Conservation (phyloP, 1,140 invertebrate genomes). For the Rhagoletis pomonella region DNA sequence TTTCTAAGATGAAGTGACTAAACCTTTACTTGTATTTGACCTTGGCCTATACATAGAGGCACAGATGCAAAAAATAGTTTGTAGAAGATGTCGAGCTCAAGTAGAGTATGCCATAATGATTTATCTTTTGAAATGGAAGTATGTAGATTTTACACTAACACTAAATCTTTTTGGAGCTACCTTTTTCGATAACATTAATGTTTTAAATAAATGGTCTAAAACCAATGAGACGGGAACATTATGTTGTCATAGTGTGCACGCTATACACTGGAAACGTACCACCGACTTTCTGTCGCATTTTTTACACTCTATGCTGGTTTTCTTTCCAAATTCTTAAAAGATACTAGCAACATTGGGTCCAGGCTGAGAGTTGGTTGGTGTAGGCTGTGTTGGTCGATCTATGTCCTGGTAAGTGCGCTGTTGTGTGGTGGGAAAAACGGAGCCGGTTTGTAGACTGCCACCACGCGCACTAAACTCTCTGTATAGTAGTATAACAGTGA, state of each 20-base stretch:
- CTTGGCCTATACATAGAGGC: no score
- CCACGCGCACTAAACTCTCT: conserved; percentile 70
- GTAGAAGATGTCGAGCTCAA: no score
- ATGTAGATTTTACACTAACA: conserved; percentile 2
- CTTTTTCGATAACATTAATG: background rate
- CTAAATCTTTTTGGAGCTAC: background rate
- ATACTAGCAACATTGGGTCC: conserved; percentile 72
- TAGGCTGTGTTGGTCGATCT: conserved; percentile 70
- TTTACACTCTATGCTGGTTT: no score
- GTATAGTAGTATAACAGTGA: conserved; percentile 69
- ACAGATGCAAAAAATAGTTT: no score
- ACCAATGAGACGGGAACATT: background rate
- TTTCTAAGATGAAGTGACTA: no score
- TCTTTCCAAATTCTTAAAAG: conserved; percentile 62
- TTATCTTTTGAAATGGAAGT: conserved; percentile 15
- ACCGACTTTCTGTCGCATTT: no score
- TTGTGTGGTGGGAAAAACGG: conserved; percentile 70
- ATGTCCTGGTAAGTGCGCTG: conserved; percentile 73
- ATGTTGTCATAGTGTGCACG: no score
- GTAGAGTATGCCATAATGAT: no score
- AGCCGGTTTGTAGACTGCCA: conserved; percentile 66
- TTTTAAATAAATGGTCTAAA: background rate
- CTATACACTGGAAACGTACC: no score
- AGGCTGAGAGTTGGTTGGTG: conserved; percentile 68
- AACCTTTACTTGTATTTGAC: no score